These are phyloP conservation scores for Bombus confusus DNA, from an alignment of 1,140 invertebrate species.

Conservation along the genomic window DNA sequence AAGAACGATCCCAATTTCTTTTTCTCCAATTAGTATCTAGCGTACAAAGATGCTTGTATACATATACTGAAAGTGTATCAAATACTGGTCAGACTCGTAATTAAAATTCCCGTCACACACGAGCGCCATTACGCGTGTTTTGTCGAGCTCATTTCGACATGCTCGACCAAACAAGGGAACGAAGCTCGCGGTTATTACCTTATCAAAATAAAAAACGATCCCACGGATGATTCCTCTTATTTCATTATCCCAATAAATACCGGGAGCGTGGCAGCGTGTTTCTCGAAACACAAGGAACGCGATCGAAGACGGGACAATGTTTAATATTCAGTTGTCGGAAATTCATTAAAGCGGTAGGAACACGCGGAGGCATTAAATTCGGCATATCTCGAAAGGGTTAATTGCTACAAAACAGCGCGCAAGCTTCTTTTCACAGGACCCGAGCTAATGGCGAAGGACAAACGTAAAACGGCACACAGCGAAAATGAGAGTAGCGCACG, in stretches of 20 bases:
- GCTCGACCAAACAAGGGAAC: slow-evolving; percentile 10
- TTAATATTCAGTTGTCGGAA: slow-evolving; percentile 14
- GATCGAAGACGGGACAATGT: background rate
- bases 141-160: background rate
- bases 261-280: background rate
- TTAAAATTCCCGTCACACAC: slow-evolving; percentile 13
- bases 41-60: background rate
- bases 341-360: slow-evolving; percentile 9
- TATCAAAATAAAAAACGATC: background rate
- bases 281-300: background rate
- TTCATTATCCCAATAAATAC: slow-evolving; percentile 17
- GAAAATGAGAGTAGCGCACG: slow-evolving; percentile 41
- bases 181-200: background rate
- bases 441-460: background rate
- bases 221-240: slow-evolving; percentile 15
- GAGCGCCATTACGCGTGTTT: slow-evolving; percentile 3
- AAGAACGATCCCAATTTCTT: background rate
- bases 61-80: background rate
- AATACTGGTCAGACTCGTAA: background rate
- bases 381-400: slow-evolving; percentile 34
- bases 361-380: slow-evolving; percentile 25
- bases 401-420: slow-evolving; percentile 43
- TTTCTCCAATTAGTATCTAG: background rate
- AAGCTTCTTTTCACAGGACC: slow-evolving; percentile 12
- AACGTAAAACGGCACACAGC: background rate